Conservation (phyloP, 2,888 invertebrate genomes). For the Patella ulyssiponensis region DNA sequence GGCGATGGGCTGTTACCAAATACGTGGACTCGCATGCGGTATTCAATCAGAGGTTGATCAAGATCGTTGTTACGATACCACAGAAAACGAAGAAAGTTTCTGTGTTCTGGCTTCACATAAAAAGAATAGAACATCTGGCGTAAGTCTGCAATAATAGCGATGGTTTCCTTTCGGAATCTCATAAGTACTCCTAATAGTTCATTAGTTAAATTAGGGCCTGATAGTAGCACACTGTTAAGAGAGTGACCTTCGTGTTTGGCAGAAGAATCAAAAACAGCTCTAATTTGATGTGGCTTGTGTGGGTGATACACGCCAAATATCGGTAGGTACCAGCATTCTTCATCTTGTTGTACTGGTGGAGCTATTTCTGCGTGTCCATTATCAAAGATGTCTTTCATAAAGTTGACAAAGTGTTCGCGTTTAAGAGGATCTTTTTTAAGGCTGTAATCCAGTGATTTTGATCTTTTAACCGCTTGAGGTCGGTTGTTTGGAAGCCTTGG, state of each 20-base stretch:
- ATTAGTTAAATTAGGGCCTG: too few species aligned
- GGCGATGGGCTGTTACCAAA: constrained; percentile 40
- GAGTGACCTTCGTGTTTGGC: too few species aligned
- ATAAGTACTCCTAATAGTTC: too few species aligned
- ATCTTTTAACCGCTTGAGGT: constrained; percentile 15
- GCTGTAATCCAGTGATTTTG: constrained; percentile 4
- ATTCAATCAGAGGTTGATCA: constrained; percentile 3
- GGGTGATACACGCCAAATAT: constrained; percentile 44
- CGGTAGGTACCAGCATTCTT: constrained; percentile 44
- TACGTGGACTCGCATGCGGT: too few species aligned
- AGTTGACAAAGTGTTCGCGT: too few species aligned
- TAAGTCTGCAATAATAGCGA: constrained; percentile 27
- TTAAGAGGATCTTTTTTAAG: constrained; percentile 19
- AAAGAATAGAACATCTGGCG: constrained; percentile 29
- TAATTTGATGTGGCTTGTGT: constrained; percentile 35
- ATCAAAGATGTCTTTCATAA: too few species aligned
- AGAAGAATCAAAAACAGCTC: constrained; percentile 40
- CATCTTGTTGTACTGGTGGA: constrained; percentile 20
- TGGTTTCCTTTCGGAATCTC: too few species aligned
- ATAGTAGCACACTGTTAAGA: too few species aligned
- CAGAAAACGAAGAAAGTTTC: constrained; percentile 27
- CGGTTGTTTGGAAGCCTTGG: constrained; percentile 16
- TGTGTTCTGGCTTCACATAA: constrained; percentile 18
- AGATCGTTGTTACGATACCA: constrained; percentile 27
- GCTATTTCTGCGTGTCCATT: too few species aligned